Percentiles rank a stretch among this genome's conserved stretches.
Conservation (phyloP, 2,113 vertebrate genomes). For the Poicephalus gulielmi region DNA sequence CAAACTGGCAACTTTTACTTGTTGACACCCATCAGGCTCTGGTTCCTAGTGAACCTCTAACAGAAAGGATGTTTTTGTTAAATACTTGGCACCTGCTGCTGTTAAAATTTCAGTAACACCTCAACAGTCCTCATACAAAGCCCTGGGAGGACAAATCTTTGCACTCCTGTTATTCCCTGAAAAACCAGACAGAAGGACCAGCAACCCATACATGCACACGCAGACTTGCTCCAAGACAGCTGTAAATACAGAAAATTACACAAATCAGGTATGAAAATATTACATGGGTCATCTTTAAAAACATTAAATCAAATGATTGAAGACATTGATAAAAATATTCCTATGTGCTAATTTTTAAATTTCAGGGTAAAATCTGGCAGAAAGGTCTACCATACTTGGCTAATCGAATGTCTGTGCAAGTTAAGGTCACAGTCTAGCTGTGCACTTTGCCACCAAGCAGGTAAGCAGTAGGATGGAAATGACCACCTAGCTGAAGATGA, state of each 20-base stretch:
- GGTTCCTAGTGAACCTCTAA: not conserved
- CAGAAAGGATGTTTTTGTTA: not conserved
- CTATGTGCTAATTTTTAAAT: not conserved
- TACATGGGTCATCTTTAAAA: not conserved
- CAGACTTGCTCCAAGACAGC: not conserved
- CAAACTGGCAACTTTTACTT: not conserved
- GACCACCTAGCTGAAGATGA: not conserved
- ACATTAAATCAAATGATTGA: not conserved
- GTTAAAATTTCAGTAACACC: not conserved
- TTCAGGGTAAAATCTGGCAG: not conserved
- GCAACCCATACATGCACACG: accelerated
- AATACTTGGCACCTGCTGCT: not conserved
- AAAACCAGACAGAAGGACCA: not conserved
- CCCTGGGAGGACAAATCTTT: not conserved
- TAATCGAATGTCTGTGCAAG: not conserved
- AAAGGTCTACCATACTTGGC: not conserved
- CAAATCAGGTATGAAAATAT: not conserved
- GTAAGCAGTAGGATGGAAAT: not conserved
- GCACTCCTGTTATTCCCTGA: not conserved
- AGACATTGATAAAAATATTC: not conserved
- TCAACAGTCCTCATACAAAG: not conserved
- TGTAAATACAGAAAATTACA: not conserved
- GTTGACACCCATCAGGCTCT: not conserved
- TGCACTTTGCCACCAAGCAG: not conserved
- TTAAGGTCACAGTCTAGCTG: not conserved